Conservation (phyloP, 2,888 invertebrate genomes). For the Terebella lapidaria region DNA sequence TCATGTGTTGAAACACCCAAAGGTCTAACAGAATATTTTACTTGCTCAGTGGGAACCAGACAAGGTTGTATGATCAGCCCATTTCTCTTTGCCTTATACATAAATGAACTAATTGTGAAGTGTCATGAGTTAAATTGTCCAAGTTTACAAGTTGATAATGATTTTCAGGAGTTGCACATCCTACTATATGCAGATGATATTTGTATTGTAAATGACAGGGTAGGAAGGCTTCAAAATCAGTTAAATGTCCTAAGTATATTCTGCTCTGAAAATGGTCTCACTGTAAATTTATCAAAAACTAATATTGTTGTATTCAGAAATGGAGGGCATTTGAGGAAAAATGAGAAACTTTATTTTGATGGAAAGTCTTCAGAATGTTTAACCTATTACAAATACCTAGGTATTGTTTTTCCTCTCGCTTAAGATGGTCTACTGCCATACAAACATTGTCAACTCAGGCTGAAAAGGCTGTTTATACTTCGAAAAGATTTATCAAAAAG, state of each 20-base stretch:
- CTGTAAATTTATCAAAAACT: neutral
- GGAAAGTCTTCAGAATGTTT: neutral
- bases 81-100: neutral
- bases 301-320: neutral
- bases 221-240: neutral
- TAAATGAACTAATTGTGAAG: neutral
- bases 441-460: neutral
- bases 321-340: neutral
- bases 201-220: neutral
- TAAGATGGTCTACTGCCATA: neutral
- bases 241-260: neutral
- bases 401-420: neutral
- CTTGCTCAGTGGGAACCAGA: neutral
- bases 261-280: neutral
- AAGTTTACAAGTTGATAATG: neutral
- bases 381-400: neutral
- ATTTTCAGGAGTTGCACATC: neutral
- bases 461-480: neutral
- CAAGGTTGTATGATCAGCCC: constrained; percentile 1
- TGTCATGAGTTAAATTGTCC: neutral
- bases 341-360: neutral
- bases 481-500: neutral
- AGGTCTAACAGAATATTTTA: neutral
- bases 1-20: neutral
- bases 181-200: constrained; percentile 1